Evolutionary conservation across 2,113 vertebrate genomes (phyloP), one percentile per base, ranked within the genome.

Genomic region (Mustela lutreola): DNA sequence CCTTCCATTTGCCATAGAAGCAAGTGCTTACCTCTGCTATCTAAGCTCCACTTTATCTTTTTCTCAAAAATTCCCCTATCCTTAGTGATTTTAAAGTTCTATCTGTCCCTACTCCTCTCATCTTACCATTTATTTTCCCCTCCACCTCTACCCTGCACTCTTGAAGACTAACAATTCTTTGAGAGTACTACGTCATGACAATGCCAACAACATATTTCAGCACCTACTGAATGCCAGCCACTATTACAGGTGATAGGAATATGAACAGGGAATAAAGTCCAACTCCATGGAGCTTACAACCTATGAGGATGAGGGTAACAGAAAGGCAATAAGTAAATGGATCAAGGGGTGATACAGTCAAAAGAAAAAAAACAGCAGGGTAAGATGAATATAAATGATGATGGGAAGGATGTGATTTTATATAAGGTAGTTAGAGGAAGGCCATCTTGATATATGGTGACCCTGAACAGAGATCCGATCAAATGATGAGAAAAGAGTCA

Each of bases 401-500:
- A 62, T 24, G n/a, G n/a, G 26, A 81, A 86, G 58, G 39, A 93
- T 36, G 19, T 4, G 50, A 39, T 80, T 84, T 84, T 85, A 78
- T 14, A 89, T 42, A 39, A 14, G 14, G 50, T 80, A 19, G 31
- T 90, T 33, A 86, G 56, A 60, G 11, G 82, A 93, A 73, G 15
- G 22, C 12, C 73, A 75, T 63, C 33, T 48, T 67, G 11, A 42
- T 78, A 50, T 1, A n/a, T 18, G 50, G 31, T 56, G 39, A n/a
- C 45, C 65, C 67, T 70, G 39, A 93, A 62, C 7, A 89, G 6
- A 93, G 24, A 93, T 12, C 14, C 42, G 39, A 91, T 82, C 26
- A 91, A 60, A 85, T 33, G 19, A 96, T 28, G 63, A 80, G 63
- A 80, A 85, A 91, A 91, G n/a, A 96, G 7, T 5, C 31, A 78